Evolutionary conservation across 2,113 vertebrate genomes (phyloP).

Genomic region (Sprattus sprattus): DNA sequence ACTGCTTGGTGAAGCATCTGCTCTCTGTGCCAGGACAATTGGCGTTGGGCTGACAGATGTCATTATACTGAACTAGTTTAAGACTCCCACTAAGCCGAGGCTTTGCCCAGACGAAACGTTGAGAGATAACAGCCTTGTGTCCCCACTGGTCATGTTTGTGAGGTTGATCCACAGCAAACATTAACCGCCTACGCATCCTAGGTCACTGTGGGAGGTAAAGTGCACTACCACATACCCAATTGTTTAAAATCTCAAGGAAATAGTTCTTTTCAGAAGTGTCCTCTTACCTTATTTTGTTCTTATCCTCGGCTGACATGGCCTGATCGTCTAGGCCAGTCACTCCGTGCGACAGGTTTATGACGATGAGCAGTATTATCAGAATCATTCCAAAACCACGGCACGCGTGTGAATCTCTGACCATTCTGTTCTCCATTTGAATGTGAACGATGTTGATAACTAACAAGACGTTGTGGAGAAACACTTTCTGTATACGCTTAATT

Average conservation of each 20-base stretch:
- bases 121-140: not conserved
- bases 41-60: not conserved
- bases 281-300: conserved; percentile 67
- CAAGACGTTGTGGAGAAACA: not conserved
- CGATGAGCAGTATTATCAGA: conserved; percentile 53
- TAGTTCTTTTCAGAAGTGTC: not conserved
- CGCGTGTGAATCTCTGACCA: not conserved
- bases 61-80: not conserved
- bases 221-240: no score
- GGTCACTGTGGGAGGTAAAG: not conserved
- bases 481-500: not conserved
- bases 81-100: not conserved
- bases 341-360: conserved; percentile 51
- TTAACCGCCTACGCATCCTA: not conserved
- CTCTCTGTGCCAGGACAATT: not conserved
- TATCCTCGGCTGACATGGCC: conserved; percentile 72
- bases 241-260: no score
- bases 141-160: not conserved
- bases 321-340: conserved; percentile 60
- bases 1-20: not conserved
- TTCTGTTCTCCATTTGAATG: conserved; percentile 24
- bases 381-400: conserved; percentile 43
- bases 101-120: not conserved
- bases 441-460: not conserved
- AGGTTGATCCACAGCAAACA: not conserved